A percentile compares a stretch with the other conserved stretches of the same genome.
Evolutionary conservation across 1,140 invertebrate genomes (phyloP).

Genomic region (Caenorhabditis briggsae): DNA sequence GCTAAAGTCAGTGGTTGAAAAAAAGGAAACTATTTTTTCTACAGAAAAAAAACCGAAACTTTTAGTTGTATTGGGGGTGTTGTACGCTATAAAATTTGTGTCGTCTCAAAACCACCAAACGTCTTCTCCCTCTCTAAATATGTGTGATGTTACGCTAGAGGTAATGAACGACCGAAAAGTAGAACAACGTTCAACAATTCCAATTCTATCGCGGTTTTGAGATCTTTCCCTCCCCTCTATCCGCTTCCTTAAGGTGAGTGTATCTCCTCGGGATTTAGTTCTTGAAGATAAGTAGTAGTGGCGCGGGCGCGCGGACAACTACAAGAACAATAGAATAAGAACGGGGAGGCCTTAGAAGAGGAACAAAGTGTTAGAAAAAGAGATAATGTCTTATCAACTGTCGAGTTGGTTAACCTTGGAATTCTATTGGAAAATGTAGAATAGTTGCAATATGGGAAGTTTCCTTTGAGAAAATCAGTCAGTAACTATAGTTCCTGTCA

Average conservation of each 20-base stretch:
- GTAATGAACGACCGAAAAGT: slow-evolving; percentile 54
- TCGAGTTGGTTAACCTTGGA: slow-evolving; percentile 10
- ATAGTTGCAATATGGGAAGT: too few species aligned
- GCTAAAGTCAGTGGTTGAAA: background rate
- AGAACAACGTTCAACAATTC: slow-evolving; percentile 35
- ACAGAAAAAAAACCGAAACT: slow-evolving; percentile 5
- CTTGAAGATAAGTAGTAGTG: slow-evolving; percentile 8
- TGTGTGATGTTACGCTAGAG: slow-evolving; percentile 47
- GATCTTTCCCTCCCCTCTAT: background rate
- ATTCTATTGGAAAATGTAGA: background rate
- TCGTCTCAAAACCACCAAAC: background rate
- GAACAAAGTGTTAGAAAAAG: too few species aligned
- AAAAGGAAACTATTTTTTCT: background rate
- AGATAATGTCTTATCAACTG: background rate
- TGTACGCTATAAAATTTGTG: slow-evolving; percentile 10
- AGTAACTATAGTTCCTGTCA: too few species aligned
- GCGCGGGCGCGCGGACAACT: background rate
- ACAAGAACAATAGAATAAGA: slow-evolving; percentile 35
- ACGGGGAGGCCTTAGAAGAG: background rate
- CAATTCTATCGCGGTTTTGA: slow-evolving; percentile 9
- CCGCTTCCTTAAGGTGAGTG: slow-evolving; percentile 20
- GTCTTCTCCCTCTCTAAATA: background rate
- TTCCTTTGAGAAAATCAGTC: too few species aligned
- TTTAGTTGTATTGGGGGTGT: too few species aligned
- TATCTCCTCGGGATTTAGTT: slow-evolving; percentile 43